phyloP scores from a whole-genome alignment of 1,140 invertebrate genomes.

The Pseudobourletiella spinata region DNA sequence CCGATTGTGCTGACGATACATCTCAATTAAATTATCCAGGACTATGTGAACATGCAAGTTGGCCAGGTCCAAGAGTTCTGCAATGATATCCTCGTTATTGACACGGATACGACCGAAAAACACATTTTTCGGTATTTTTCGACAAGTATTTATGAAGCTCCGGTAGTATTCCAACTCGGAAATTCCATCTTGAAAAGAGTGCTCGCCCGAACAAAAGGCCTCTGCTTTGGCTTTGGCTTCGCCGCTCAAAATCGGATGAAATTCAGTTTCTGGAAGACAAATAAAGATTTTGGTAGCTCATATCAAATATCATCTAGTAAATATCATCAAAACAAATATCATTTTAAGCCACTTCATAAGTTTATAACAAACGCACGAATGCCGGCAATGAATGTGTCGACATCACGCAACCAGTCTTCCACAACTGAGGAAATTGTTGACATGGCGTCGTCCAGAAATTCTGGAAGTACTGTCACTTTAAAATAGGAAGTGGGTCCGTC shows the following conservation, averaged over 20 bases:
- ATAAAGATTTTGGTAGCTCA: no score
- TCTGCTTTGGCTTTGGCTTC: conserved; percentile 17
- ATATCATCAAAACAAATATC: no score
- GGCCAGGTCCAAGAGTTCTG: conserved; percentile 17
- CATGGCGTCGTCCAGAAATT: conserved; percentile 16
- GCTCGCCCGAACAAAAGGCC: conserved; percentile 16
- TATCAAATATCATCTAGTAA: no score
- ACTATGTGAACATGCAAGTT: conserved; percentile 21
- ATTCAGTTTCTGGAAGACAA: conserved; percentile 22
- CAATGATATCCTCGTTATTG: conserved; percentile 32
- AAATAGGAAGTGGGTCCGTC: not conserved
- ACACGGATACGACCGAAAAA: conserved; percentile 20
- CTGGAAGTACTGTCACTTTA: conserved; percentile 6
- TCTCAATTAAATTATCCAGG: conserved; percentile 18
- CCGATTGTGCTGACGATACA: not conserved
- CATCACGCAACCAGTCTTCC: conserved; percentile 17
- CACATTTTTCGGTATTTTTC: conserved; percentile 26
- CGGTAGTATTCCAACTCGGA: conserved; percentile 24
- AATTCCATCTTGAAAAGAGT: conserved; percentile 27
- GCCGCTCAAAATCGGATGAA: conserved; percentile 23
- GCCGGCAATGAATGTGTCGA: conserved; percentile 5
- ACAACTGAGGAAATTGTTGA: conserved; percentile 15
- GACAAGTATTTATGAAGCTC: conserved; percentile 16
- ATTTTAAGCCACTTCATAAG: no score
- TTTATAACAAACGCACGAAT: conserved; percentile 19